phyloP scores from a whole-genome alignment of 2,113 vertebrate species.

The Jaculus jaculus region DNA sequence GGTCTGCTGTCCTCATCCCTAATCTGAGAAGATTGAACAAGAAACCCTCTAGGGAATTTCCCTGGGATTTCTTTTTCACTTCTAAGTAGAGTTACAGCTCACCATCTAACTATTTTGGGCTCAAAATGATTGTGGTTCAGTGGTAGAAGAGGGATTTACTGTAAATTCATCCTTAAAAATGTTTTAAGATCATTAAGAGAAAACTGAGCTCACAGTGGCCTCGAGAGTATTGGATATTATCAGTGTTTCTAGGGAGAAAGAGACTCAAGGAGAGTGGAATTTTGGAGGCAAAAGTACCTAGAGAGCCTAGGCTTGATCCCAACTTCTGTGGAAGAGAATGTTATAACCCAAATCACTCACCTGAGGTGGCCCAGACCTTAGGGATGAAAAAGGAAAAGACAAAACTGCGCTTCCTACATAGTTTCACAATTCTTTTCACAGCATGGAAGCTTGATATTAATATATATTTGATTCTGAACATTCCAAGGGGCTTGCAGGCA shows the following conservation, averaged over 20 bases:
- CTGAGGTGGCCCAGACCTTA: background rate
- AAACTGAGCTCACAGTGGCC: constrained; percentile 10
- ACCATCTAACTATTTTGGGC: constrained; percentile 34
- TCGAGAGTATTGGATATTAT: background rate
- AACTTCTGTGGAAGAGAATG: background rate
- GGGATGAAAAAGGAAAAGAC: too few relatives aligned
- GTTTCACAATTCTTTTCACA: background rate
- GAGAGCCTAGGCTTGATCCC: background rate
- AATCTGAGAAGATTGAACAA: constrained; percentile 6
- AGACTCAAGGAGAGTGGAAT: background rate
- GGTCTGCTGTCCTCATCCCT: background rate
- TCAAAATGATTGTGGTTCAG: constrained; percentile 12
- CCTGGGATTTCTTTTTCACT: constrained; percentile 33
- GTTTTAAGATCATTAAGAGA: constrained; percentile 54
- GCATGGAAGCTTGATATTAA: background rate
- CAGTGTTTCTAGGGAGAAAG: background rate
- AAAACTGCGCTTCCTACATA: background rate
- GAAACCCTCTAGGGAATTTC: constrained; percentile 33
- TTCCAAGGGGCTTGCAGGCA: background rate
- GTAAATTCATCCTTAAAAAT: constrained; percentile 56
- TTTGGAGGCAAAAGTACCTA: background rate
- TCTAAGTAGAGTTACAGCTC: constrained; percentile 14
- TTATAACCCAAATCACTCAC: background rate
- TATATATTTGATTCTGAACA: background rate
- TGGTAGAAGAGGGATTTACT: constrained; percentile 29